These are phyloP conservation scores for Nudaria mundana DNA, from an alignment of 2,888 invertebrate species.

Conservation along the genomic window DNA sequence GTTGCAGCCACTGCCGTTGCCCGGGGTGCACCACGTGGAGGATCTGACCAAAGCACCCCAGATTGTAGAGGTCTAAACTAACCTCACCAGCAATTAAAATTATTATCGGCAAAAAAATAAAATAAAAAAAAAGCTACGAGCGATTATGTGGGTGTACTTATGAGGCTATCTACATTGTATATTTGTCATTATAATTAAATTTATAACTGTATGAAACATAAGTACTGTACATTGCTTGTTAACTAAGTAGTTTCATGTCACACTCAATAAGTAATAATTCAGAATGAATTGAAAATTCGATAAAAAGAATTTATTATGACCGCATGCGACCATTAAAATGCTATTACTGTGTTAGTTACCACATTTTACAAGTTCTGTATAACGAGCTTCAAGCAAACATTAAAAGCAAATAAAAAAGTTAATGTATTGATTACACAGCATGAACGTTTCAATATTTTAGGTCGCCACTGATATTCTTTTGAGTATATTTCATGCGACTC, in stretches of 20 bases:
- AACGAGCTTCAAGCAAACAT: slow-evolving; percentile 16
- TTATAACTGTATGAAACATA: too few species aligned
- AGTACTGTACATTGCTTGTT: too few species aligned
- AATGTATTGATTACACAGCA: slow-evolving; percentile 14
- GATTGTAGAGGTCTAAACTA: too few species aligned
- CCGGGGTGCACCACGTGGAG: too few species aligned
- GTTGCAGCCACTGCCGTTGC: too few species aligned
- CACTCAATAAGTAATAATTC: not conserved
- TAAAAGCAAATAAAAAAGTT: slow-evolving; percentile 27
- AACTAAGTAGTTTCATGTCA: not conserved
- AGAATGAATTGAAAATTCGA: not conserved
- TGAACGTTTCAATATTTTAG: not conserved
- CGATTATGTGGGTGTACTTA: too few species aligned
- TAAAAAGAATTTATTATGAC: slow-evolving; percentile 19
- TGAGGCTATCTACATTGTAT: too few species aligned
- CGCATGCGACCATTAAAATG: slow-evolving; percentile 28
- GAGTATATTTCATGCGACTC: not conserved
- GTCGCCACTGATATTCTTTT: not conserved
- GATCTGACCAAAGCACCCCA: too few species aligned
- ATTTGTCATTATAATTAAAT: too few species aligned
- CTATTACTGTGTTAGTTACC: slow-evolving; percentile 25
- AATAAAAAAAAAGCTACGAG: too few species aligned
- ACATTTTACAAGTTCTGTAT: slow-evolving; percentile 5
- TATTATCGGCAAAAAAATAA: too few species aligned
- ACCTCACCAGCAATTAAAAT: too few species aligned